Conservation (phyloP, 2,113 vertebrate genomes). For the Nicator chloris region DNA sequence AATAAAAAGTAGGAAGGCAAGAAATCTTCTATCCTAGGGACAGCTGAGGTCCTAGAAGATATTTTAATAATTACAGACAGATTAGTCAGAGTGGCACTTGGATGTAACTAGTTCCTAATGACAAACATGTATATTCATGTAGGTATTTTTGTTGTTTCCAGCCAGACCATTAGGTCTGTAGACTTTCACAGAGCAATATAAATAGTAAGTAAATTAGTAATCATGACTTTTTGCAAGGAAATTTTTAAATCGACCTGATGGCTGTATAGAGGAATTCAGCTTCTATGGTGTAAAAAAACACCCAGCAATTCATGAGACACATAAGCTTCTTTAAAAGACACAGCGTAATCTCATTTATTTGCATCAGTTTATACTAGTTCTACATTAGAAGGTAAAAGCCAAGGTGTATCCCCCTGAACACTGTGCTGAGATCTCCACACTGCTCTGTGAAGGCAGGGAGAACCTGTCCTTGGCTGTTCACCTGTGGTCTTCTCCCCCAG, state of each 20-base stretch:
- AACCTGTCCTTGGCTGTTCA: neutral
- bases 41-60: neutral
- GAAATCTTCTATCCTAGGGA: neutral
- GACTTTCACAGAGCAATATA: neutral
- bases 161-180: neutral
- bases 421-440: neutral
- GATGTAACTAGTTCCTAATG: neutral
- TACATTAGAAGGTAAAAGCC: neutral
- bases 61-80: neutral
- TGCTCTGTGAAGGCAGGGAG: neutral
- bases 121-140: neutral
- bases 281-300: neutral
- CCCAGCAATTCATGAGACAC: neutral
- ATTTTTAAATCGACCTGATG: neutral
- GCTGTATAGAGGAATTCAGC: neutral
- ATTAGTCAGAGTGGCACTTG: neutral
- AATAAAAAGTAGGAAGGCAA: neutral
- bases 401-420: neutral
- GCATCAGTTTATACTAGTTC: neutral
- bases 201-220: neutral
- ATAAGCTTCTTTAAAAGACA: neutral
- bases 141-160: neutral
- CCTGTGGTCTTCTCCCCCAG: neutral
- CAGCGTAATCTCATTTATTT: neutral
- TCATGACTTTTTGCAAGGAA: neutral